These are phyloP conservation scores for Ictidomys tridecemlineatus DNA, from an alignment of 2,113 vertebrate genomes.

Conservation along the genomic window DNA sequence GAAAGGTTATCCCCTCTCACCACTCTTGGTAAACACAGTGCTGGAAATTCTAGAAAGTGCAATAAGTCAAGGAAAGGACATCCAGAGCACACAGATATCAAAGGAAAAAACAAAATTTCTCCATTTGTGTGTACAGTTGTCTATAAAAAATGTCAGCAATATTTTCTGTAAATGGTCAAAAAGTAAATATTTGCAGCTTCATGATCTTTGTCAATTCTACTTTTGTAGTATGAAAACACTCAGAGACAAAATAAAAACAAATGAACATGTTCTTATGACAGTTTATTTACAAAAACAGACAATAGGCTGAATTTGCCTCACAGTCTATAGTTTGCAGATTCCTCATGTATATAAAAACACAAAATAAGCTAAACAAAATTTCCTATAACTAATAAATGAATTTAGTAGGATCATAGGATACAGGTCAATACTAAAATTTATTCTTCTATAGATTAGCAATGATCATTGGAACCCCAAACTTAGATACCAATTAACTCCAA, in stretches of 20 bases:
- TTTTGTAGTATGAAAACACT: not conserved
- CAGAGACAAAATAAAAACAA: not conserved
- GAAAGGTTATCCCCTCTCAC: not conserved
- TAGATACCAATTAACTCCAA: not conserved
- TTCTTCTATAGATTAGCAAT: not conserved
- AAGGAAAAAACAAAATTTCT: not conserved
- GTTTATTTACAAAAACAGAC: not conserved
- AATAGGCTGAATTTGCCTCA: not conserved
- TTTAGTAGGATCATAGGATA: not conserved
- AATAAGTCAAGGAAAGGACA: not conserved
- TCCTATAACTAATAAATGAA: not conserved
- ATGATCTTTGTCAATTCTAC: not conserved
- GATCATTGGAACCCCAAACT: not conserved
- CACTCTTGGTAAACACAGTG: not conserved
- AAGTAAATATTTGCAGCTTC: not conserved
- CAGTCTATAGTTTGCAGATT: not conserved
- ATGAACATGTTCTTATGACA: not conserved
- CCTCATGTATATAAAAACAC: not conserved
- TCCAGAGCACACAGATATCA: not conserved
- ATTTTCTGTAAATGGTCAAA: not conserved
- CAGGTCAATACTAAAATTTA: not conserved
- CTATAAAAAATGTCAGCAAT: not conserved
- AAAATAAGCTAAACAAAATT: not conserved
- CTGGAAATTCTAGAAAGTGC: not conserved
- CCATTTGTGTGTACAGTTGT: not conserved